Evolutionary conservation across 1,140 invertebrate species (phyloP).

Genomic region (Zaprionus taronus): DNA sequence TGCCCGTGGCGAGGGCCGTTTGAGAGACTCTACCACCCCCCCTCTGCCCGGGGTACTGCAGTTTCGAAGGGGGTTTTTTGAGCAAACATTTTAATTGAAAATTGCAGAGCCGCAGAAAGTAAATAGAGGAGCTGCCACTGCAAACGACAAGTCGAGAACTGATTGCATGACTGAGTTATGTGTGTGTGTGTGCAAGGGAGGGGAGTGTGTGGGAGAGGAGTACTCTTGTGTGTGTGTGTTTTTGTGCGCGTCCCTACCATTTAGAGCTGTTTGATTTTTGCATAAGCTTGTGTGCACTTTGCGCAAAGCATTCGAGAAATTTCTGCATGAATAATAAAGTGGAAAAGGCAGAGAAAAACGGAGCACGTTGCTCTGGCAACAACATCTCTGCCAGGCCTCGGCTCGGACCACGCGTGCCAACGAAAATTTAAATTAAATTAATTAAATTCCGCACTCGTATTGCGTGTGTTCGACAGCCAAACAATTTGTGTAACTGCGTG

Average conservation of each 20-base stretch:
- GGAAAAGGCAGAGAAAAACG: slow-evolving; percentile 27
- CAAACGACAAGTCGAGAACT: slow-evolving; percentile 64
- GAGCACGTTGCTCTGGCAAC: background rate
- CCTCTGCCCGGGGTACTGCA: background rate
- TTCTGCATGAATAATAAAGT: slow-evolving; percentile 62
- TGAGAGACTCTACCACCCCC: background rate
- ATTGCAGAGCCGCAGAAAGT: slow-evolving; percentile 71
- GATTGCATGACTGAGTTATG: slow-evolving; percentile 42
- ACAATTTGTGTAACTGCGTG: slow-evolving; percentile 47
- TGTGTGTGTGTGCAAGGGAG: slow-evolving; percentile 6
- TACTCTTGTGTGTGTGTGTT: background rate
- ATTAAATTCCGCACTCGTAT: slow-evolving; percentile 62
- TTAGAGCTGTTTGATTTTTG: slow-evolving; percentile 67
- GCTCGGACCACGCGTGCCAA: slow-evolving; percentile 25
- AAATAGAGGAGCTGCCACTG: slow-evolving; percentile 65
- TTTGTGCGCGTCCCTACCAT: slow-evolving; percentile 18
- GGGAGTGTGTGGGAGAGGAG: background rate
- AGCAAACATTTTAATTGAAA: slow-evolving; percentile 80
- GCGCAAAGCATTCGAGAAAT: slow-evolving; percentile 44
- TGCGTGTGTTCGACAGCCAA: slow-evolving; percentile 41
- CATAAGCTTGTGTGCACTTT: slow-evolving; percentile 59
- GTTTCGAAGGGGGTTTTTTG: slow-evolving; percentile 18
- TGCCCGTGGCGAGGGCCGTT: slow-evolving; percentile 3
- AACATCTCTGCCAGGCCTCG: background rate
- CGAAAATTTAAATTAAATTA: slow-evolving; percentile 67